A percentile compares a stretch with the other conserved stretches of the same genome.
These are phyloP conservation scores for Campylomormyrus tamandua DNA, from an alignment of 2,113 vertebrate genomes.

Conservation along the genomic window DNA sequence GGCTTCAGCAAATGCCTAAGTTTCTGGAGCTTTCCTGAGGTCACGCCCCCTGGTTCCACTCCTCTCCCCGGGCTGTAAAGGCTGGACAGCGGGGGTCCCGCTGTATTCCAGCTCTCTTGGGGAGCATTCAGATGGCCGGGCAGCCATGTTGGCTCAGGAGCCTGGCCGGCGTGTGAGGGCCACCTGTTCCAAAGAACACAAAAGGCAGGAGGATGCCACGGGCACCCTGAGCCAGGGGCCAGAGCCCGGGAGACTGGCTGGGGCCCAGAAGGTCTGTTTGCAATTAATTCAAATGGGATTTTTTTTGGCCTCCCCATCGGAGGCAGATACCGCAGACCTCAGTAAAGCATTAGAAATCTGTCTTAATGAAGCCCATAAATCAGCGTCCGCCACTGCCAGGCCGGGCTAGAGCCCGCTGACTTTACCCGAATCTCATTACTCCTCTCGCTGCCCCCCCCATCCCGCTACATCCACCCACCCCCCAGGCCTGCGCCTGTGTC, in stretches of 20 bases:
- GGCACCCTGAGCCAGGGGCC: conserved; percentile 21
- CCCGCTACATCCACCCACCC: conserved; percentile 41
- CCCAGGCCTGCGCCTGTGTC: conserved; percentile 3
- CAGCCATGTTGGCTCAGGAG: conserved; percentile 34
- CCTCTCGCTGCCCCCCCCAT: conserved; percentile 42
- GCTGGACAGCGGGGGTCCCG: conserved; percentile 43
- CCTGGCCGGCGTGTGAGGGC: conserved; percentile 37
- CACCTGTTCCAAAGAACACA: conserved; percentile 56
- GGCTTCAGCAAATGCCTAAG: not conserved
- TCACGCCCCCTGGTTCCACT: conserved; percentile 24
- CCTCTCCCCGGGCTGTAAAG: conserved; percentile 50
- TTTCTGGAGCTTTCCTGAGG: not conserved
- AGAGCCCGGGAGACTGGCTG: not conserved
- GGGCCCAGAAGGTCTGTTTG: conserved; percentile 45
- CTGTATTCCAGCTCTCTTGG: conserved; percentile 46
- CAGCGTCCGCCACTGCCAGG: conserved; percentile 59
- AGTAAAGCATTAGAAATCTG: conserved; percentile 58
- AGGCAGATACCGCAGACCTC: conserved; percentile 52
- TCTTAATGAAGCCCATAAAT: conserved; percentile 67
- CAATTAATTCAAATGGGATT: conserved; percentile 47
- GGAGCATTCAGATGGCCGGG: conserved; percentile 55
- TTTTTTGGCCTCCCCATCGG: conserved; percentile 38
- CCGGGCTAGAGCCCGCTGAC: conserved; percentile 40
- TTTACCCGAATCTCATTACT: conserved; percentile 54
- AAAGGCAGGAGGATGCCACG: conserved; percentile 31